phyloP scores from a whole-genome alignment of 2,888 invertebrate species.

The Tinea pellionella region DNA sequence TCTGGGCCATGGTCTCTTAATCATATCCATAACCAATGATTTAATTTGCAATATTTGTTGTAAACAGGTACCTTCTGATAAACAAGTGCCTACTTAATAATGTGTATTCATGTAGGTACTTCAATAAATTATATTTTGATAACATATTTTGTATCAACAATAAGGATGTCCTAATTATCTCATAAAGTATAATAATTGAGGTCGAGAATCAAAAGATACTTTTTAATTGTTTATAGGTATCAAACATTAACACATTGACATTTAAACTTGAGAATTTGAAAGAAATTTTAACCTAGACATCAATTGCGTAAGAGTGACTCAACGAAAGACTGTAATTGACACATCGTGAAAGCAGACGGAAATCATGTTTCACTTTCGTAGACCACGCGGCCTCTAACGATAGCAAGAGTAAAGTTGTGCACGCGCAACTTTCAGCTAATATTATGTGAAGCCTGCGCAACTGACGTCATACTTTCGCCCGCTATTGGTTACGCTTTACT shows the following conservation, averaged over 20 bases:
- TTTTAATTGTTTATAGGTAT: not conserved
- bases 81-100: not conserved
- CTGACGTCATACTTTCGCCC: slow-evolving; percentile 63
- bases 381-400: slow-evolving; percentile 56
- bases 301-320: slow-evolving; percentile 6
- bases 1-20: slow-evolving; percentile 4
- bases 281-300: slow-evolving; percentile 10
- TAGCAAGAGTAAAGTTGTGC: slow-evolving; percentile 51
- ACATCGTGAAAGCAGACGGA: not conserved
- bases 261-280: not conserved
- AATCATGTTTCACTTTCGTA: slow-evolving; percentile 57
- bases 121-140: not conserved
- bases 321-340: not conserved
- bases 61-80: slow-evolving; percentile 4
- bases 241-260: not conserved
- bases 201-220: not conserved
- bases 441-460: slow-evolving; percentile 27
- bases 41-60: slow-evolving; percentile 6
- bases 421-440: slow-evolving; percentile 60
- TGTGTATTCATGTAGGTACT: not conserved
- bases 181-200: not conserved
- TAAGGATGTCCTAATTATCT: not conserved
- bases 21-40: slow-evolving; percentile 5
- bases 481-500: slow-evolving; percentile 15
- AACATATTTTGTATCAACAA: not conserved